These are phyloP conservation scores for Elmis aenea DNA, from an alignment of 2,888 invertebrate species.

Conservation along the genomic window DNA sequence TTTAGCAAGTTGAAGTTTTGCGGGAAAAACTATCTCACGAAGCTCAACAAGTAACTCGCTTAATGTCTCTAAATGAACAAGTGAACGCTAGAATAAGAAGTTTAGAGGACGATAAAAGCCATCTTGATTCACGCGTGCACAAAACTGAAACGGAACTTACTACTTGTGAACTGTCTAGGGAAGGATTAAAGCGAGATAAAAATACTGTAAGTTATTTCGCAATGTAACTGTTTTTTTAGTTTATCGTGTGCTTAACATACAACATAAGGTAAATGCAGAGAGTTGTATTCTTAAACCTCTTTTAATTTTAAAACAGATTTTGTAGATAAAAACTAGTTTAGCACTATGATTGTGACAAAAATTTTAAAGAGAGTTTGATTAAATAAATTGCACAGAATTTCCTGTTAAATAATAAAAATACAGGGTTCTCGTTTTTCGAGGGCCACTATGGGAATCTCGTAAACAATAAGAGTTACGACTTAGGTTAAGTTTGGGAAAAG, in stretches of 20 bases:
- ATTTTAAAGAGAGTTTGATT: too few species aligned
- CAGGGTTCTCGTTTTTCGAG: too few species aligned
- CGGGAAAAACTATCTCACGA: slow-evolving; percentile 71
- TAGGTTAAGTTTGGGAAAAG: too few species aligned
- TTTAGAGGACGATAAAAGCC: slow-evolving; percentile 71
- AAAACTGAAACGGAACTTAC: slow-evolving; percentile 76
- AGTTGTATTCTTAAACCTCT: too few species aligned
- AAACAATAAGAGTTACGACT: too few species aligned
- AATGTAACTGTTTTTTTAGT: background rate
- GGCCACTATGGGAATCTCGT: too few species aligned
- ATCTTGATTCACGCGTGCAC: slow-evolving; percentile 69
- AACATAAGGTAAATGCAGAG: too few species aligned
- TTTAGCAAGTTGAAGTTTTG: slow-evolving; percentile 68
- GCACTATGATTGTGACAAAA: too few species aligned
- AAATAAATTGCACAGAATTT: too few species aligned
- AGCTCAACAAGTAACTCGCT: slow-evolving; percentile 65
- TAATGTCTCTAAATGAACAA: slow-evolving; percentile 62
- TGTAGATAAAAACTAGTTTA: background rate
- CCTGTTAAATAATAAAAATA: too few species aligned
- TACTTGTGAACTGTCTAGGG: slow-evolving; percentile 65
- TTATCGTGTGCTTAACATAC: too few species aligned
- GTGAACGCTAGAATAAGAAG: slow-evolving; percentile 59
- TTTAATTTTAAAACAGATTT: too few species aligned
- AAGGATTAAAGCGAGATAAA: slow-evolving; percentile 71
- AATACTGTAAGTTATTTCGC: slow-evolving; percentile 58